phyloP scores from a whole-genome alignment of 2,113 vertebrate genomes.

The Cyphomyrus discorhynchus region DNA sequence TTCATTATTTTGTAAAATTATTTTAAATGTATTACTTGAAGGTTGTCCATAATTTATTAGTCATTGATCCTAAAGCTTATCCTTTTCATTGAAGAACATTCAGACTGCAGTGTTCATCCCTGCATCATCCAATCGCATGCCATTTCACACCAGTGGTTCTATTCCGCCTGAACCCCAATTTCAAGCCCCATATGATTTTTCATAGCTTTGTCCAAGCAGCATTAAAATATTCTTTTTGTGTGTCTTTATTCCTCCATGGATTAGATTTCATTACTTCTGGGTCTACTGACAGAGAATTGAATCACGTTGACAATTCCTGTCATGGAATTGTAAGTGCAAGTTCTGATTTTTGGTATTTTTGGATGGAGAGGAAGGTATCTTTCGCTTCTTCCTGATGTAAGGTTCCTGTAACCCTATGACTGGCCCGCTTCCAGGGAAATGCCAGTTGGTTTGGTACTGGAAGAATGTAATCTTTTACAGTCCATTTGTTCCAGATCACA shows the following conservation, averaged over 20 bases:
- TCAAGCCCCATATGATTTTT: conserved; percentile 31
- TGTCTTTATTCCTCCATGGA: conserved; percentile 63
- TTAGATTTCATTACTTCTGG: conserved; percentile 68
- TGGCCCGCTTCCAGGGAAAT: conserved; percentile 54
- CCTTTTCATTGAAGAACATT: background rate
- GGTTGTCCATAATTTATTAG: background rate
- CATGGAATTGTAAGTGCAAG: conserved; percentile 62
- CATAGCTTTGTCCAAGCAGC: conserved; percentile 47
- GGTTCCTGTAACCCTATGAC: conserved; percentile 45
- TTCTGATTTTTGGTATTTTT: conserved; percentile 62
- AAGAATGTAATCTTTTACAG: conserved; percentile 53
- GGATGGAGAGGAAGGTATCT: conserved; percentile 52
- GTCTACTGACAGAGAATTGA: conserved; percentile 65
- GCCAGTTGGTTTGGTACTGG: conserved; percentile 42
- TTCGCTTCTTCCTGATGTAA: conserved; percentile 49
- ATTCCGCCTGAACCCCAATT: background rate
- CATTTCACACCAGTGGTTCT: background rate
- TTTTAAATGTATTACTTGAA: background rate
- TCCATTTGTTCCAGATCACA: conserved; percentile 50
- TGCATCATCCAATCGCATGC: background rate
- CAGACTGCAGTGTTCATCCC: background rate
- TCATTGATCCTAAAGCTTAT: background rate
- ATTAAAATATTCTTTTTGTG: conserved; percentile 60
- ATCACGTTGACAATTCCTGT: conserved; percentile 64
- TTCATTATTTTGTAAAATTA: background rate